phyloP scores from a whole-genome alignment of 1,140 invertebrate species.

The Lucilia sericata region DNA sequence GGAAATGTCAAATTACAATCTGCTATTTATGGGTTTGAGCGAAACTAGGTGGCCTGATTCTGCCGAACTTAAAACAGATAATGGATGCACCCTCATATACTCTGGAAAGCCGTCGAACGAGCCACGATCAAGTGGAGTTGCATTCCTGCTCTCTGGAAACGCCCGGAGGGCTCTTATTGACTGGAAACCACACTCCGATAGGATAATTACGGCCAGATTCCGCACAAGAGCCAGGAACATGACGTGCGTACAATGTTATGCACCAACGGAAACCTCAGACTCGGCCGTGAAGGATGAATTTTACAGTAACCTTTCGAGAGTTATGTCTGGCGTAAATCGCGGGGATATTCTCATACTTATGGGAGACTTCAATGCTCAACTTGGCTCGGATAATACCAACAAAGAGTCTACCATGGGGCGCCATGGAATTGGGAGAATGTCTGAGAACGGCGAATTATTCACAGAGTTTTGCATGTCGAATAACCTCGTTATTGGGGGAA shows the following conservation, averaged over 20 bases:
- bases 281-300: not conserved
- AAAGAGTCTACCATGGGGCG: not conserved
- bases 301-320: too few relatives aligned
- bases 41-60: too few relatives aligned
- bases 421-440: not conserved
- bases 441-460: not conserved
- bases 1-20: too few relatives aligned
- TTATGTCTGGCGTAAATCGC: not conserved
- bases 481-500: conserved; percentile 31
- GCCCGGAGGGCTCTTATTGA: not conserved
- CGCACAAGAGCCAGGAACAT: too few relatives aligned
- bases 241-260: conserved; percentile 34
- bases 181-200: not conserved
- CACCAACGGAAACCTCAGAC: not conserved
- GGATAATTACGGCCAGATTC: conserved; percentile 26
- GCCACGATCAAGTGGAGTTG: too few relatives aligned
- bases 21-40: too few relatives aligned
- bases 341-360: not conserved
- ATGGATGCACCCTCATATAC: too few relatives aligned
- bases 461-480: not conserved
- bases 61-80: too few relatives aligned
- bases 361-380: conserved; percentile 38
- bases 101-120: too few relatives aligned
- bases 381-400: too few relatives aligned
- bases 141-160: too few relatives aligned